Conservation (phyloP, 2,113 vertebrate species). For the Cyphomyrus plagiostoma region DNA sequence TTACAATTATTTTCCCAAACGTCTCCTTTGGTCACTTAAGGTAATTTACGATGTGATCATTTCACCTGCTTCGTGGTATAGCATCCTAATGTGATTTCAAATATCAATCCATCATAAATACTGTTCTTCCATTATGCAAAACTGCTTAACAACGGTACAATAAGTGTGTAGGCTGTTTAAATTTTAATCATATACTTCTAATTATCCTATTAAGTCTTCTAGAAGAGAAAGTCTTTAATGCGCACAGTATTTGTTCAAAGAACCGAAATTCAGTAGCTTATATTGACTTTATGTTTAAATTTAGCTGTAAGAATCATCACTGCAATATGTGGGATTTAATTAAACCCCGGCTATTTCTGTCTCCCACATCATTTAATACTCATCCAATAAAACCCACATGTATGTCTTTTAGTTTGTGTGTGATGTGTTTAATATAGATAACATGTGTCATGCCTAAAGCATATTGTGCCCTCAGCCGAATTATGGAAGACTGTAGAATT, state of each 20-base stretch:
- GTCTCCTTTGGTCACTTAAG: background rate
- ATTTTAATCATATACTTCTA: background rate
- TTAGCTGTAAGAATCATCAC: slow-evolving; percentile 3
- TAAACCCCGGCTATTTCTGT: background rate
- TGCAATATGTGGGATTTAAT: slow-evolving; percentile 3
- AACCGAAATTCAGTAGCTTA: slow-evolving; percentile 11
- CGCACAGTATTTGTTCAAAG: background rate
- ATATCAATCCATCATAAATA: background rate
- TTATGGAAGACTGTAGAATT: background rate
- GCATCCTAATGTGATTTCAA: background rate
- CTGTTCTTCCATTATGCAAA: background rate
- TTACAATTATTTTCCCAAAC: background rate
- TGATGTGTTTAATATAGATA: background rate
- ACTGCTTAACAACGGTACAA: background rate
- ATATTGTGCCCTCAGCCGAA: background rate
- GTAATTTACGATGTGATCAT: background rate
- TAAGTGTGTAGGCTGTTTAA: background rate
- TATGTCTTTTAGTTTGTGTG: background rate
- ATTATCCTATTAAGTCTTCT: background rate
- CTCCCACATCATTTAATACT: background rate
- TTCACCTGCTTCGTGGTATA: background rate
- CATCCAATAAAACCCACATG: slow-evolving; percentile 5
- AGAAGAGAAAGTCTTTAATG: background rate
- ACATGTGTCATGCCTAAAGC: background rate
- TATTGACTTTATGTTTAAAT: background rate